Base-by-base conservation (phyloP, 1,140 invertebrate genomes). In the Hirudo medicinalis region DNA sequence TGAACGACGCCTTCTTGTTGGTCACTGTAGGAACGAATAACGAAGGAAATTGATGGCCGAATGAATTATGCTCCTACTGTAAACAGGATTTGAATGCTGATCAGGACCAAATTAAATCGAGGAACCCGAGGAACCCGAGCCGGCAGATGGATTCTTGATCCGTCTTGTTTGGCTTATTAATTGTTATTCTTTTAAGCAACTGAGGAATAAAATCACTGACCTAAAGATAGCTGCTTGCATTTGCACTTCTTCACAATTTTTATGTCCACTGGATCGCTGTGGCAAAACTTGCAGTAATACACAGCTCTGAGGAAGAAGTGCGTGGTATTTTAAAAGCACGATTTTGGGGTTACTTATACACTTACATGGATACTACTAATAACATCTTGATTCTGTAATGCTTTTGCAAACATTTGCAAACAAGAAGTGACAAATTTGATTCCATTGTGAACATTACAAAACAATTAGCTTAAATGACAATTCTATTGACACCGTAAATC, bases 191-290 rank as follows among this genome's bases (percentile, higher is more conserved):
- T 22, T 25, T 63, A 22, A n/a, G 29, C 29, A 32, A 63, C 4
- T 63, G 15, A 63, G 11, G 17, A 63, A 63, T 63, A 15, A 63
- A 63, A 25, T 22, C 8, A 63, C 57, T 32, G 5, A 63, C 22
- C 57, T 22, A 49, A 63, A 25, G 57, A 63, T 63, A 63, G 15
- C 87, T 97, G 97, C 91, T 97, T 96, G 87, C 97, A 99, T 86
- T 97, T 97, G 88, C 97, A 99, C 82, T 99, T 99, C 86, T 98
- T 99, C 80, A 99, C 99, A 74, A 97, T 86, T 43, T 94, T 94
- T 82, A 97, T 94, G 82, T 99, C 96, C 81, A 91, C 93, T 77
- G 97, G 92, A 79, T 98, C 92, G 74, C 94, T 92, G 82, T 99
- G 97, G 82, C 97, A 99, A 72, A 91, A 92, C 84, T 97, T 97